phyloP scores from a whole-genome alignment of 2,113 vertebrate species.

The Chlorodrepanis virens region DNA sequence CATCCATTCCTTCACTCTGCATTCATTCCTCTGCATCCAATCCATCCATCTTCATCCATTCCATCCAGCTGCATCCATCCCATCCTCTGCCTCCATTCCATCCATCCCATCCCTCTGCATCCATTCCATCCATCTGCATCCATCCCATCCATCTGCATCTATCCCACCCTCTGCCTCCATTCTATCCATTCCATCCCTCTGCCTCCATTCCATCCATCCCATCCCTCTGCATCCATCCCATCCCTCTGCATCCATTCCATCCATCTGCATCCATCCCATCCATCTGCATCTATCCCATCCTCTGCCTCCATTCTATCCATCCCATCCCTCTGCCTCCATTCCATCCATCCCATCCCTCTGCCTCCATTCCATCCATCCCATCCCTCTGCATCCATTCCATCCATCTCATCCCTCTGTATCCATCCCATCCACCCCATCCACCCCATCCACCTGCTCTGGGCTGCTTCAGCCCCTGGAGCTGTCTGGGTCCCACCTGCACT shows the following conservation, averaged over 20 bases:
- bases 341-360: neutral
- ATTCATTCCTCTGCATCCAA: too few species aligned
- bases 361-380: neutral
- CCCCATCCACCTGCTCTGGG: neutral
- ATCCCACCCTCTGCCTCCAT: too few species aligned
- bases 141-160: neutral
- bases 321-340: neutral
- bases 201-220: neutral
- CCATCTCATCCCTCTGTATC: too few species aligned
- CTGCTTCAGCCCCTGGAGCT: neutral
- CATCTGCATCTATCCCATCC: fast-evolving
- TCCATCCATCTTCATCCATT: neutral
- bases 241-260: fast-evolving
- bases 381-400: too few species aligned
- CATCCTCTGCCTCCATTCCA: neutral
- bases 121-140: neutral
- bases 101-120: neutral
- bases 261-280: neutral
- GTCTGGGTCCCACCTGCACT: neutral
- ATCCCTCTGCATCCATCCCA: neutral
- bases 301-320: neutral
- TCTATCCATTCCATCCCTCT: too few species aligned
- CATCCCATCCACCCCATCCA: neutral
- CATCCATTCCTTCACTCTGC: neutral
- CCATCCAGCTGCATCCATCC: neutral